Evolutionary conservation across 2,797 vertebrate species (phyloP), one percentile per base, ranked within the genome.

Genomic region (Mus minutoides): DNA sequence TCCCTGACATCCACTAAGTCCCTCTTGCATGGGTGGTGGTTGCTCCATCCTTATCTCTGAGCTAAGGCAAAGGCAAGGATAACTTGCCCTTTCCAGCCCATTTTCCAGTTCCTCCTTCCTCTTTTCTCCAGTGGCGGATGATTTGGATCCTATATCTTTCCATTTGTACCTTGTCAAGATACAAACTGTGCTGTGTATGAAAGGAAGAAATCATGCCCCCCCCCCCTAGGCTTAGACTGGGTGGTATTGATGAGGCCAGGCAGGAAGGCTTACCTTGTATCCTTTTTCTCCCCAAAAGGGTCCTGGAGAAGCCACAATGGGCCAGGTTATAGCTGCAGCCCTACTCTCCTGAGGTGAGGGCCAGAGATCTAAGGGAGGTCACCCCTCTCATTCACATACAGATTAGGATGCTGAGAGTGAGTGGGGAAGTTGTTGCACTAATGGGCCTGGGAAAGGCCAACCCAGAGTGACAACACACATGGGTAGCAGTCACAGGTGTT

Each of bases 321-420:
- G 3, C 0, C 6, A 9, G 9, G 24, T 3, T 46, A 46, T 71
- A 69, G 31, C 77, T 46, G 17, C 3, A 10, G n/a, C 17, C 34
- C 56, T 3, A 0, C 3, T 46, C n/a, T 62, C 34, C 2, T n/a
- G 75, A 31, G 12, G 16, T 9, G 0, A 14, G 29, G 60, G 43
- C 21, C 29, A 17, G 60, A 21, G 29, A 87, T 26, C 19, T 58
- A 0, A 4, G 1, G 19, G 78, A 40, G 49, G 58, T n/a, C 31
- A 1, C 1, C 26, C 17, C 40, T 13, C 0, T 46, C 83, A 21
- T 7, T 0, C 14, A 43, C 2, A 2, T 16, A 43, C 0, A 10
- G 40, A 4, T 4, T 29, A 73, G 71, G 31, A 5, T 67, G 31
- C 4, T 19, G 21, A 10, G 2, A 8, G 22, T 56, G 37, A 62